These are phyloP conservation scores for Enteromius fasciolatus DNA, from an alignment of 2,797 vertebrate genomes.

Conservation along the genomic window DNA sequence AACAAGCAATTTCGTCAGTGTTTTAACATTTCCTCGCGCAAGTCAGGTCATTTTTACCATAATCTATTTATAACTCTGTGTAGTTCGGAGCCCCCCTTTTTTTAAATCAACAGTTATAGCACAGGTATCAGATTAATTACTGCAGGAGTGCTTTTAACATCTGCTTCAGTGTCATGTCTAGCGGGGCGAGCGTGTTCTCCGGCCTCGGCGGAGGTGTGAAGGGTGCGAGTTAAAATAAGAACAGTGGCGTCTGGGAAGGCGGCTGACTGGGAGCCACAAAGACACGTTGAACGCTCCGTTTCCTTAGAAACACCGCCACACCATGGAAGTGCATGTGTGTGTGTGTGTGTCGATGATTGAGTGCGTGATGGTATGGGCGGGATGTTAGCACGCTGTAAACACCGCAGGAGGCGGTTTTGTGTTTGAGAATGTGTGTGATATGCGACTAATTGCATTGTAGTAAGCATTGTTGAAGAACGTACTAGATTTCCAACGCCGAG, in stretches of 20 bases:
- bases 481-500: conserved; percentile 44
- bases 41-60: conserved; percentile 23
- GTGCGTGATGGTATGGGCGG: conserved; percentile 44
- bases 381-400: conserved; percentile 43
- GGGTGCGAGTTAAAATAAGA: conserved; percentile 64
- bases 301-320: conserved; percentile 56
- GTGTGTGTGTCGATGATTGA: conserved; percentile 38
- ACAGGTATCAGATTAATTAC: conserved; percentile 64
- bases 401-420: conserved; percentile 46
- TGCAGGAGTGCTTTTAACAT: conserved; percentile 61
- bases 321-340: conserved; percentile 47
- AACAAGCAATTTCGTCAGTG: neutral
- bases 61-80: conserved; percentile 16
- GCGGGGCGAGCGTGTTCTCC: conserved; percentile 52
- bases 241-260: conserved; percentile 58
- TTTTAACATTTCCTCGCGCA: neutral
- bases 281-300: conserved; percentile 49
- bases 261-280: conserved; percentile 55
- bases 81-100: conserved; percentile 11
- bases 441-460: conserved; percentile 44
- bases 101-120: conserved; percentile 43
- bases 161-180: conserved; percentile 66
- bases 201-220: conserved; percentile 44
- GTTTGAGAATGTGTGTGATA: conserved; percentile 26
- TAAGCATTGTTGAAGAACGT: conserved; percentile 31